phyloP scores from a whole-genome alignment of 2,888 invertebrate genomes.

The Loripinus fragilis region DNA sequence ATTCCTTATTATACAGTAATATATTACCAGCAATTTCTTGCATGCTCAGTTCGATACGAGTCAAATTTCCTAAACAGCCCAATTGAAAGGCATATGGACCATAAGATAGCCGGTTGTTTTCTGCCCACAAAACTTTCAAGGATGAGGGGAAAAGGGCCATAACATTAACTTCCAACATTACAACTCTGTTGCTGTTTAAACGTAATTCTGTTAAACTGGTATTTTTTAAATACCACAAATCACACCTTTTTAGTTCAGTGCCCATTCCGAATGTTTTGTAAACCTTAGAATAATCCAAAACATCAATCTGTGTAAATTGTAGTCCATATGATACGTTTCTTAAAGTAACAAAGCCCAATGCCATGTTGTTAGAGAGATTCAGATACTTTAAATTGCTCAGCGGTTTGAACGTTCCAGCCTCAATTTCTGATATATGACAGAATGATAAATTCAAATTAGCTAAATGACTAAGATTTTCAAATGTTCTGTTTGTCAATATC shows the following conservation, averaged over 20 bases:
- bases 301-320: conserved; percentile 35
- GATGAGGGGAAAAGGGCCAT: conserved; percentile 23
- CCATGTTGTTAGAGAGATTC: conserved; percentile 41
- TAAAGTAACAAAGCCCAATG: conserved; percentile 30
- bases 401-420: conserved; percentile 25
- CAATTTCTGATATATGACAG: conserved; percentile 21
- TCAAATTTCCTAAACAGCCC: conserved; percentile 20
- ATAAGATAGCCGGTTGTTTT: conserved; percentile 48
- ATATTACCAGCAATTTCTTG: conserved; percentile 27
- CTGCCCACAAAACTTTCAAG: conserved; percentile 23
- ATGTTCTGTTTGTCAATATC: conserved; percentile 13
- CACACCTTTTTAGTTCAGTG: conserved; percentile 21
- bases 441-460: conserved; percentile 14
- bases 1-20: conserved; percentile 7
- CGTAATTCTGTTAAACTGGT: conserved; percentile 35
- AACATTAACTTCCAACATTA: conserved; percentile 28
- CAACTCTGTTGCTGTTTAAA: conserved; percentile 32
- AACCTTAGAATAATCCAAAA: conserved; percentile 35
- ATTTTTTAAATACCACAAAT: conserved; percentile 47
- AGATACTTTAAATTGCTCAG: conserved; percentile 20
- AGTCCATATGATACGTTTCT: conserved; percentile 43
- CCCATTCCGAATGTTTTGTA: conserved; percentile 39
- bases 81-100: conserved; percentile 42
- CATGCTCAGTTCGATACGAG: background rate
- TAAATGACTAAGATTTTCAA: conserved; percentile 8